Evolutionary conservation across 2,888 invertebrate genomes (phyloP).

Genomic region (Volucella zonaria): DNA sequence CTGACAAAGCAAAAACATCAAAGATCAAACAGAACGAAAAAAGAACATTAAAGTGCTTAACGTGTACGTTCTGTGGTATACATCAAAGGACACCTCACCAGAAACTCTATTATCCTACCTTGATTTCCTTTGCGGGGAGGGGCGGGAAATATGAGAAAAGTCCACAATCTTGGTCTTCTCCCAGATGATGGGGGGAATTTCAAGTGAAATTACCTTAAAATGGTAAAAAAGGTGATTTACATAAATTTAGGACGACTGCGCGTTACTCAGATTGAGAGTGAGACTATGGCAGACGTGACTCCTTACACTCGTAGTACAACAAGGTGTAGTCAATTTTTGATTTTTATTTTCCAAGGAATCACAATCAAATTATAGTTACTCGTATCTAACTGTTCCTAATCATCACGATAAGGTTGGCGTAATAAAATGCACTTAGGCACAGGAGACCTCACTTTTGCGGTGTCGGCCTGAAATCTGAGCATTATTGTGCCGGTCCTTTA

Average conservation of each 20-base stretch:
- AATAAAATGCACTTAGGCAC: slow-evolving; percentile 30
- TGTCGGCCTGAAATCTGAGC: neutral
- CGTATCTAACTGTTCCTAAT: neutral
- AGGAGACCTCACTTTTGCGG: neutral
- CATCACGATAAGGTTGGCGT: neutral
- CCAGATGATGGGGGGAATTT: neutral
- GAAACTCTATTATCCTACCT: neutral
- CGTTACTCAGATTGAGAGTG: slow-evolving; percentile 8
- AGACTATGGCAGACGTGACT: neutral
- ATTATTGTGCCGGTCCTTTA: neutral
- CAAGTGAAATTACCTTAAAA: slow-evolving; percentile 32
- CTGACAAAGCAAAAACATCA: neutral
- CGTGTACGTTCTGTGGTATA: neutral
- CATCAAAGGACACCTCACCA: slow-evolving; percentile 16
- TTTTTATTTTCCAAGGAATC: slow-evolving; percentile 11
- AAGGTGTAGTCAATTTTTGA: slow-evolving; percentile 10
- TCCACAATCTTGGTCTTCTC: neutral
- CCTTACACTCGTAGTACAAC: neutral
- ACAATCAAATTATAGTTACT: slow-evolving; percentile 19
- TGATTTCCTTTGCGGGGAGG: neutral
- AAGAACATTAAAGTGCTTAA: slow-evolving; percentile 21
- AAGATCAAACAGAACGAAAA: slow-evolving; percentile 29
- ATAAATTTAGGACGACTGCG: slow-evolving; percentile 37
- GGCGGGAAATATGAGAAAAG: neutral
- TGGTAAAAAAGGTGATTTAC: slow-evolving; percentile 36